These are phyloP conservation scores for Engraulis encrasicolus DNA, from an alignment of 2,113 vertebrate species.

Conservation along the genomic window DNA sequence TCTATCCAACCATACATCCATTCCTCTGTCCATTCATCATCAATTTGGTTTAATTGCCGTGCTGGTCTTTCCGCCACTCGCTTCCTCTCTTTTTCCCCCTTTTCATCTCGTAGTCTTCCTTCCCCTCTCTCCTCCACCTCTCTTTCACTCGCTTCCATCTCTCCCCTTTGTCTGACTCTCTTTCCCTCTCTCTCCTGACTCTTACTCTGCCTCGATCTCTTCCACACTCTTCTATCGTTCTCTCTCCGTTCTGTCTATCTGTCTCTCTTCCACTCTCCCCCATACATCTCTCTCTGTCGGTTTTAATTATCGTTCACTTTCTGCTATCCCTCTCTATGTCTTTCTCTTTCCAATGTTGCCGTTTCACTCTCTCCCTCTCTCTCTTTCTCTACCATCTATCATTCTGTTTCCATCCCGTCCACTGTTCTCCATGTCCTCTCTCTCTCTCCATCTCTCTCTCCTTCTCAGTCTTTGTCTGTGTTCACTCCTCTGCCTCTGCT, in stretches of 20 bases:
- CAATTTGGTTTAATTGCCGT: constrained; percentile 36
- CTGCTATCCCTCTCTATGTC: no score
- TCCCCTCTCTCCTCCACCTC: neutral
- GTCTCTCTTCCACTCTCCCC: neutral
- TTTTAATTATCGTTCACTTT: no score
- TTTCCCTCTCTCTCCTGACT: neutral
- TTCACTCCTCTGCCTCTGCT: neutral
- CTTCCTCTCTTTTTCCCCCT: neutral
- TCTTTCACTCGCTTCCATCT: neutral
- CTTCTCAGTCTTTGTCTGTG: neutral
- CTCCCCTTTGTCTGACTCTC: no score
- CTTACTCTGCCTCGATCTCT: no score
- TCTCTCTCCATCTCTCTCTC: neutral
- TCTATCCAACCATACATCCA: no score
- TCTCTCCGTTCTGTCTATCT: no score
- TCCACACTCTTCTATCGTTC: no score
- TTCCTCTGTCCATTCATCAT: neutral
- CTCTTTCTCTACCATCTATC: neutral
- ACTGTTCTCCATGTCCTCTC: neutral
- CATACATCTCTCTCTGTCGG: no score
- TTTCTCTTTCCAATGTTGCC: no score
- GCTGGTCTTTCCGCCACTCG: neutral
- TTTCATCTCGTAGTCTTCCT: no score
- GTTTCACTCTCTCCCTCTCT: no score
- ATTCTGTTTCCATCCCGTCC: neutral